Evolutionary conservation across 2,888 invertebrate genomes (phyloP).

Genomic region (Micoletzkya japonica): DNA sequence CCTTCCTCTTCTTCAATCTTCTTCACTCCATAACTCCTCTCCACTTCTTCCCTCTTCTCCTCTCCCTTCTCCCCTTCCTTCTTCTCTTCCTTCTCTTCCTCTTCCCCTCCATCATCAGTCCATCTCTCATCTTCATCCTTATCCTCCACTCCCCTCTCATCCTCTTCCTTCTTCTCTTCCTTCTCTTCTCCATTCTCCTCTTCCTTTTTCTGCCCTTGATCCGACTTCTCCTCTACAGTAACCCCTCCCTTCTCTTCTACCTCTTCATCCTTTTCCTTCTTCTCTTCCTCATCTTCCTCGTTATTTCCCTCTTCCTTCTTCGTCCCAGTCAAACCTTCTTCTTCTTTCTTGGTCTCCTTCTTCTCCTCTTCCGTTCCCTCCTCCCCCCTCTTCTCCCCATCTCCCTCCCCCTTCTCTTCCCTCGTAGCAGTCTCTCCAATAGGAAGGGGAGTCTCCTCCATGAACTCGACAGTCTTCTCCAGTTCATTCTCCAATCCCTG

Average conservation of each 20-base stretch:
- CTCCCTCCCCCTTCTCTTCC: too few relatives aligned
- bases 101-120: neutral
- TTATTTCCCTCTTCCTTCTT: too few relatives aligned
- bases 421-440: too few relatives aligned
- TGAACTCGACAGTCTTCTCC: neutral
- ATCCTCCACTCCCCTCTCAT: neutral
- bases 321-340: too few relatives aligned
- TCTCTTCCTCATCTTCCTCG: too few relatives aligned
- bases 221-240: too few relatives aligned
- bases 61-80: neutral
- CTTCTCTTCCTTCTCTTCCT: neutral
- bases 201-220: neutral
- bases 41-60: neutral
- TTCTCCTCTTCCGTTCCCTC: neutral
- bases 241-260: too few relatives aligned
- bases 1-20: neutral
- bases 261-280: too few relatives aligned
- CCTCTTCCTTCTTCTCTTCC: neutral
- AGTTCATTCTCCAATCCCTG: neutral
- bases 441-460: neutral
- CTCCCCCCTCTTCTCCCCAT: neutral
- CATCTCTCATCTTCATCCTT: too few relatives aligned
- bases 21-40: neutral
- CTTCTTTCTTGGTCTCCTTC: neutral
- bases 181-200: neutral